Conservation (phyloP, 2,888 invertebrate species). For the Heteromyza rotundicornis region DNA sequence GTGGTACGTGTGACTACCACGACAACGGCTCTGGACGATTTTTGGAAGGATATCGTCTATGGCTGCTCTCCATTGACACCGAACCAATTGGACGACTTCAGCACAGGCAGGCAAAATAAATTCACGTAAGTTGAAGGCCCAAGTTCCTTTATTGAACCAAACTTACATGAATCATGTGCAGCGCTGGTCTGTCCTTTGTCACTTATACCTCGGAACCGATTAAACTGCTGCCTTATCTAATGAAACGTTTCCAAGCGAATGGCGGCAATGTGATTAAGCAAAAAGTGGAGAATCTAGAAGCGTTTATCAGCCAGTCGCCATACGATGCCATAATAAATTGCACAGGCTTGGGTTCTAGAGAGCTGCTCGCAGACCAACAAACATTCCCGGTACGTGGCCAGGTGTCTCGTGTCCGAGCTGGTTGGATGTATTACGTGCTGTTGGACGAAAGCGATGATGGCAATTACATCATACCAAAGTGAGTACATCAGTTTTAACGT, state of each 20-base stretch:
- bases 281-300: conserved; percentile 66
- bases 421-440: conserved; percentile 70
- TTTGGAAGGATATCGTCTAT: conserved; percentile 63
- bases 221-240: conserved; percentile 72
- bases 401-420: conserved; percentile 72
- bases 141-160: neutral
- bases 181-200: conserved; percentile 70
- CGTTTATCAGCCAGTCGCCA: conserved; percentile 55
- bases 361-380: conserved; percentile 68
- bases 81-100: conserved; percentile 56
- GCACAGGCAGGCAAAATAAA: conserved; percentile 51
- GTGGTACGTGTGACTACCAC: conserved; percentile 58
- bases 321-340: conserved; percentile 82
- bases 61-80: conserved; percentile 58
- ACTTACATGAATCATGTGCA: conserved; percentile 45
- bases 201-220: conserved; percentile 73
- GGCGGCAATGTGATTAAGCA: conserved; percentile 68
- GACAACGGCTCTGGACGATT: conserved; percentile 44
- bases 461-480: conserved; percentile 83
- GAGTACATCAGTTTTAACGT: conserved; percentile 47
- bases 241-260: conserved; percentile 66
- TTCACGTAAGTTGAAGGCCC: conserved; percentile 57
- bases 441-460: conserved; percentile 68
- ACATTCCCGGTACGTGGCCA: conserved; percentile 78
- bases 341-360: conserved; percentile 70